phyloP scores from a whole-genome alignment of 1,140 invertebrate genomes.

The Pantala flavescens region DNA sequence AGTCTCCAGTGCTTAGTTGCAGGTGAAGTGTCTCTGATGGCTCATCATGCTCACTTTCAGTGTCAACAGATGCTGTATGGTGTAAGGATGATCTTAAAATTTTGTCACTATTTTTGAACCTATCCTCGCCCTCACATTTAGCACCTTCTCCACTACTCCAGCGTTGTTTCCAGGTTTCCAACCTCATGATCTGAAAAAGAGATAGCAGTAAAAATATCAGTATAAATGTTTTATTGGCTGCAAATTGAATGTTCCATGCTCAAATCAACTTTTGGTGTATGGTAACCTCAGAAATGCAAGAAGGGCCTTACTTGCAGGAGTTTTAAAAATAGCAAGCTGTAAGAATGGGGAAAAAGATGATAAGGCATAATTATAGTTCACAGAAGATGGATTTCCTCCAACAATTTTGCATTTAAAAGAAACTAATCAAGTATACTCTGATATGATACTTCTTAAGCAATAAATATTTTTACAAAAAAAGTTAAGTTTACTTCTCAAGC shows the following conservation, averaged over 20 bases:
- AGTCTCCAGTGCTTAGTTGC: constrained; percentile 15
- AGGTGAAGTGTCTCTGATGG: constrained; percentile 21
- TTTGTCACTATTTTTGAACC: not conserved
- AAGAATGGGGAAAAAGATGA: not conserved
- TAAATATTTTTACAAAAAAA: not conserved
- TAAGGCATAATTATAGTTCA: not conserved
- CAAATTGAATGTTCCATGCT: not conserved
- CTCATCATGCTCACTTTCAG: constrained; percentile 42
- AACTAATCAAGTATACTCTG: not conserved
- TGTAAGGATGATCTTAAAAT: not conserved
- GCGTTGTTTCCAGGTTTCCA: constrained; percentile 46
- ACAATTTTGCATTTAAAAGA: not conserved
- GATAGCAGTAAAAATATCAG: not conserved
- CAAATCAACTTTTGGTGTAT: too few relatives aligned
- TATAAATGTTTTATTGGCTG: not conserved
- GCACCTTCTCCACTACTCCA: constrained; percentile 31
- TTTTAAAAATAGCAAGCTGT: constrained; percentile 1
- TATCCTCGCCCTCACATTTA: not conserved
- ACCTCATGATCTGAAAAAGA: constrained; percentile 46
- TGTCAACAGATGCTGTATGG: constrained; percentile 37
- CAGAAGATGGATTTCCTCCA: constrained; percentile 8
- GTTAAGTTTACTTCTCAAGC: not conserved
- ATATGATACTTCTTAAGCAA: not conserved
- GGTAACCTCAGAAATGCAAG: too few relatives aligned
- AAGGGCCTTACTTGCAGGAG: not conserved